Conservation (phyloP, 2,888 invertebrate genomes). For the Cantharis lateralis region DNA sequence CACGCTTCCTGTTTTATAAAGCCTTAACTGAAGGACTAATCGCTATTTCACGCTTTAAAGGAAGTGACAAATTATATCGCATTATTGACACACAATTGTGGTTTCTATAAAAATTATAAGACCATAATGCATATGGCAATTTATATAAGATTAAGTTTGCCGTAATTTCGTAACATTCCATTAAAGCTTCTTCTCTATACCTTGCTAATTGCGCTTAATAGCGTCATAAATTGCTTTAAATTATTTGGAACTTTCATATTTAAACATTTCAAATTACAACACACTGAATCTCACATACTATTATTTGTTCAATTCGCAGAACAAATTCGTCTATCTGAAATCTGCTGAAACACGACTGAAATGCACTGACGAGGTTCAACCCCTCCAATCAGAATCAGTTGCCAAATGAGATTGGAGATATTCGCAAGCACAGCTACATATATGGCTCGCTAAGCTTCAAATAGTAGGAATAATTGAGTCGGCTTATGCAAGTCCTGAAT, state of each 20-base stretch:
- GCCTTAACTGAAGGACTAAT: conserved; percentile 3
- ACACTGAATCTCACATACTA: conserved; percentile 9
- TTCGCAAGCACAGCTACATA: conserved; percentile 42
- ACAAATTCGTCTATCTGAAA: conserved; percentile 38
- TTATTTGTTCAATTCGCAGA: conserved; percentile 14
- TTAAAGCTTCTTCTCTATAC: neutral
- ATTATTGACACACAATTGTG: conserved; percentile 8
- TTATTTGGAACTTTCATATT: neutral
- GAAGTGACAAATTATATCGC: conserved; percentile 9
- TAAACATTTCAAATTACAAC: neutral
- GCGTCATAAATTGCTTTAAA: neutral
- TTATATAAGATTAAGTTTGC: neutral
- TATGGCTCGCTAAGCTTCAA: conserved; percentile 33
- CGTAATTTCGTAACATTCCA: neutral
- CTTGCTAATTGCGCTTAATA: neutral
- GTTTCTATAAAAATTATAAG: neutral
- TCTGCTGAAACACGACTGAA: conserved; percentile 40
- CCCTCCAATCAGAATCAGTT: conserved; percentile 42
- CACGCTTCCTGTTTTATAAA: conserved; percentile 8
- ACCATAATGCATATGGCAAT: neutral
- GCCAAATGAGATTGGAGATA: conserved; percentile 47
- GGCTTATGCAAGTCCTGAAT: conserved; percentile 29
- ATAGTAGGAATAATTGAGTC: conserved; percentile 34
- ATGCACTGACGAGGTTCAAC: conserved; percentile 39
- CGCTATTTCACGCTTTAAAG: conserved; percentile 10